phyloP scores from a whole-genome alignment of 2,888 invertebrate species.

The Malthinus seriepunctatus region DNA sequence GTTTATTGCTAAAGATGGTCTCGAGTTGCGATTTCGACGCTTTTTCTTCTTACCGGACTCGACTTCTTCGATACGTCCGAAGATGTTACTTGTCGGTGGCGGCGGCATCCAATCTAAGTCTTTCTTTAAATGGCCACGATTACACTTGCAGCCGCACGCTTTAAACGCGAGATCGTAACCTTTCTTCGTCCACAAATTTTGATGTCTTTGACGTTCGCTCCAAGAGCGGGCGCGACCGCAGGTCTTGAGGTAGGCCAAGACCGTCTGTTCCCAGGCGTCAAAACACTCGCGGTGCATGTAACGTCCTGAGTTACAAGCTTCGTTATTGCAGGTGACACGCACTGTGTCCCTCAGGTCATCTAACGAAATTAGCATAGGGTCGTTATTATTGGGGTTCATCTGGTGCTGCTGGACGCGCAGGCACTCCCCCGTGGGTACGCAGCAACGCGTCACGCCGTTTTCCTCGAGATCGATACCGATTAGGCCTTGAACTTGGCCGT shows the following conservation, averaged over 20 bases:
- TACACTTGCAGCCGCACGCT: conserved; percentile 93
- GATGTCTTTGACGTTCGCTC: conserved; percentile 92
- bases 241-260: conserved; percentile 85
- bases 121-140: conserved; percentile 90
- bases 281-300: conserved; percentile 97
- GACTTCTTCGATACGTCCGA: conserved; percentile 59
- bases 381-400: conserved; percentile 48
- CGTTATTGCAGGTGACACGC: conserved; percentile 93
- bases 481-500: conserved; percentile 54
- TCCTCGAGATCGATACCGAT: conserved; percentile 45
- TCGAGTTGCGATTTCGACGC: conserved; percentile 67
- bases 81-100: conserved; percentile 58
- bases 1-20: conserved; percentile 64
- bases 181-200: conserved; percentile 97
- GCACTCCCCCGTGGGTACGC: conserved; percentile 82
- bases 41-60: conserved; percentile 66
- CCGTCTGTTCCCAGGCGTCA: conserved; percentile 89
- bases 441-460: conserved; percentile 69
- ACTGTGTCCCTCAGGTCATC: conserved; percentile 80
- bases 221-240: conserved; percentile 91
- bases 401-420: conserved; percentile 62
- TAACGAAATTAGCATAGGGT: conserved; percentile 61
- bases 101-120: conserved; percentile 91
- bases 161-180: conserved; percentile 96
- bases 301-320: conserved; percentile 83